Conservation (phyloP, 2,113 vertebrate species). For the Limnothrissa miodon region DNA sequence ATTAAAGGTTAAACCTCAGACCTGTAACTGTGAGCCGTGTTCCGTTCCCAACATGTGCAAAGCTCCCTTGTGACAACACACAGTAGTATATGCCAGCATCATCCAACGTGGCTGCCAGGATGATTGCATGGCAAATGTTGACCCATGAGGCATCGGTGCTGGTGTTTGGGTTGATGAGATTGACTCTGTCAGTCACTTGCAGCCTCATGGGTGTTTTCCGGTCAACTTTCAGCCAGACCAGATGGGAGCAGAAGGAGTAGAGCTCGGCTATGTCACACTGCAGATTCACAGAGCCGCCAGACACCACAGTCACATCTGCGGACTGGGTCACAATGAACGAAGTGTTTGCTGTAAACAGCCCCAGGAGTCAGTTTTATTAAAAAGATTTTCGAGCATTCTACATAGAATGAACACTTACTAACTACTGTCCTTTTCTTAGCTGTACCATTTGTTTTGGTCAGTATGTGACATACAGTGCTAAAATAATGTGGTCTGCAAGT, state of each 20-base stretch:
- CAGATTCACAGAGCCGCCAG: slow-evolving; percentile 6
- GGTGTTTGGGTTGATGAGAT: background rate
- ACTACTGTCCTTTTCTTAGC: background rate
- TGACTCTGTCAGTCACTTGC: slow-evolving; percentile 15
- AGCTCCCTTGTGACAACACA: slow-evolving; percentile 3
- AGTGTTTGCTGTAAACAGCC: background rate
- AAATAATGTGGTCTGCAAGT: too few relatives aligned
- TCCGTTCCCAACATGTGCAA: slow-evolving; percentile 34
- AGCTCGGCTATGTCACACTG: slow-evolving; percentile 26
- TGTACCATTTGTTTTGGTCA: too few relatives aligned
- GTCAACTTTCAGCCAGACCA: slow-evolving; percentile 27
- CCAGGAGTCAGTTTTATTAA: too few relatives aligned
- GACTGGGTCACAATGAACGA: slow-evolving; percentile 27
- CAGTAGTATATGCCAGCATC: slow-evolving; percentile 35
- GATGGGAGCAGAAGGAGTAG: slow-evolving; percentile 6
- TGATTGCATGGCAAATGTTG: slow-evolving; percentile 11
- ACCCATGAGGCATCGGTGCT: background rate
- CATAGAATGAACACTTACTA: background rate
- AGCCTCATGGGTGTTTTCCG: background rate
- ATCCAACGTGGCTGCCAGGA: slow-evolving; percentile 5
- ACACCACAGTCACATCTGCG: slow-evolving; percentile 18
- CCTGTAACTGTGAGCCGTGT: slow-evolving; percentile 31
- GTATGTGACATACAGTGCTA: too few relatives aligned
- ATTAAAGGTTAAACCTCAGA: background rate
- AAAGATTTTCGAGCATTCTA: too few relatives aligned